These are phyloP conservation scores for Galago senegalensis DNA, from an alignment of 2,797 vertebrate genomes.

Conservation along the genomic window DNA sequence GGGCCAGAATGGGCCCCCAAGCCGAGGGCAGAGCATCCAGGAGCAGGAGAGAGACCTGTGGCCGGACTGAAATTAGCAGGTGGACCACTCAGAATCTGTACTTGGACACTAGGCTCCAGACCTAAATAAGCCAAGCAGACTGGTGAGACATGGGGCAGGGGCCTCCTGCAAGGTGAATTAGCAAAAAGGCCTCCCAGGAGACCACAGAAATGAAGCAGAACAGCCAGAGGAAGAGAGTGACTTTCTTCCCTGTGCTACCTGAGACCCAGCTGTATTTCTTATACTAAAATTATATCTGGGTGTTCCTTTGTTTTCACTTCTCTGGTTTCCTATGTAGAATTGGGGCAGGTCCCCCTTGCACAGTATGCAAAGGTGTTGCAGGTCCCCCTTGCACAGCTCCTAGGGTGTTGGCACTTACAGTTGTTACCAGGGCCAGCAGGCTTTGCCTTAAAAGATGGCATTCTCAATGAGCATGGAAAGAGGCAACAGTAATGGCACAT, in stretches of 20 bases:
- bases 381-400: neutral
- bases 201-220: slow-evolving; percentile 2
- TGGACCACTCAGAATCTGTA: neutral
- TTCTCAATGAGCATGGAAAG: slow-evolving; percentile 37
- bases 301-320: neutral
- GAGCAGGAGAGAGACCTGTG: neutral
- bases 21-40: neutral
- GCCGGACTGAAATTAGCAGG: neutral
- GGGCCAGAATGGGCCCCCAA: neutral
- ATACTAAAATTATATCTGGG: neutral
- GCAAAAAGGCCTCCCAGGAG: neutral
- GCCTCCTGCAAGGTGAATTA: neutral
- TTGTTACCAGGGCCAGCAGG: neutral
- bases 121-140: neutral
- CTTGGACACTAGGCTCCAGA: neutral
- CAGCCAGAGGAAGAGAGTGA: neutral
- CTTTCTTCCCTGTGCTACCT: neutral
- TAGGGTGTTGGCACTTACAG: neutral
- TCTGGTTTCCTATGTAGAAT: neutral
- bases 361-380: neutral
- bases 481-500: neutral
- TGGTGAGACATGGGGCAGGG: neutral
- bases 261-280: neutral
- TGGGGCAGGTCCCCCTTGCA: neutral
- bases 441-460: neutral